A percentile compares a stretch with the other conserved stretches of the same genome.
These are phyloP conservation scores for Drosophila nebulosa DNA, from an alignment of 1,140 invertebrate genomes.

Conservation along the genomic window DNA sequence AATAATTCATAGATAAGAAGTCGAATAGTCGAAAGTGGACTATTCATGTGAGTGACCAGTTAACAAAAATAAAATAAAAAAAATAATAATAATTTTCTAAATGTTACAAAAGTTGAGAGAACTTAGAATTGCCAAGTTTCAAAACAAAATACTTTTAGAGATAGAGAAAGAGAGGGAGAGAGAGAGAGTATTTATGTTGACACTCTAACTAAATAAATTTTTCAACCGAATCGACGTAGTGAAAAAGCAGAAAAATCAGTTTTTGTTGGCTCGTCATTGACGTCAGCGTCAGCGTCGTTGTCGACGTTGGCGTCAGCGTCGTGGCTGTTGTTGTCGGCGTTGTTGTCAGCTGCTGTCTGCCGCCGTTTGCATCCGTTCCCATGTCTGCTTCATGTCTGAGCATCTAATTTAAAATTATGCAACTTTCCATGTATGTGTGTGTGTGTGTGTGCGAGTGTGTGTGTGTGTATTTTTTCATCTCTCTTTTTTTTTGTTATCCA, in stretches of 20 bases:
- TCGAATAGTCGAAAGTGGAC: too few species aligned
- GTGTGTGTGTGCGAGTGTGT: not conserved
- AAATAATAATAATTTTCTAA: too few species aligned
- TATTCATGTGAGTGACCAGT: too few species aligned
- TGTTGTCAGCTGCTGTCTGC: conserved; percentile 29
- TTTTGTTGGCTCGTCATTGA: conserved; percentile 37
- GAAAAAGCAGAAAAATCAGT: conserved; percentile 45
- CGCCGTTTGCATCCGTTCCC: conserved; percentile 10
- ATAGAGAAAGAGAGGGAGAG: too few species aligned
- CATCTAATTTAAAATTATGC: conserved; percentile 76
- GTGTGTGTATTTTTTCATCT: conserved; percentile 8
- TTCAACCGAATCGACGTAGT: conserved; percentile 29
- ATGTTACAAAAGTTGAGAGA: too few species aligned
- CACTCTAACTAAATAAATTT: not conserved
- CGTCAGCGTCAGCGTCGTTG: too few species aligned
- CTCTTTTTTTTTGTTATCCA: conserved; percentile 16
- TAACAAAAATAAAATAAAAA: too few species aligned
- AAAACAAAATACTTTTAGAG: too few species aligned
- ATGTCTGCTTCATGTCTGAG: conserved; percentile 67
- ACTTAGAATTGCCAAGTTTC: too few species aligned
- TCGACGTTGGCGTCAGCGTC: conserved; percentile 18
- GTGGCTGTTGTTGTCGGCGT: not conserved
- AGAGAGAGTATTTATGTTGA: conserved; percentile 8
- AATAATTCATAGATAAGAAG: not conserved
- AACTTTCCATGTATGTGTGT: conserved; percentile 22